Evolutionary conservation across 2,888 invertebrate species (phyloP), one percentile per base, ranked within the genome.

Genomic region (Hypolimnas misippus): DNA sequence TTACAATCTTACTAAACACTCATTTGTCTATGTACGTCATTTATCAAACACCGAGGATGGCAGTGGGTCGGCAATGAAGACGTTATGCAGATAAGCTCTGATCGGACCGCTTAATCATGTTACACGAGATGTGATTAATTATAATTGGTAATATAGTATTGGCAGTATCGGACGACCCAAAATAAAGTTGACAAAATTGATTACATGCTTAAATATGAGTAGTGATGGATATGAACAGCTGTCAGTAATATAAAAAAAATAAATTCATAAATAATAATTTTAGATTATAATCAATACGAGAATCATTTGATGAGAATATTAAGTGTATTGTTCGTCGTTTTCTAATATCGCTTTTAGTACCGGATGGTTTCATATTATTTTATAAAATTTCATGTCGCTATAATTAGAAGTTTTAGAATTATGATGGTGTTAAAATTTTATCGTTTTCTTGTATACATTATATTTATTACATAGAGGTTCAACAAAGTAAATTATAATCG

Each of bases 51-150:
- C n/a, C 8, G 29, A 49, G 14, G 49, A 29, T 49, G 21, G 52
- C 4, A 25, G 42, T 17, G 21, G 14, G 49, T 17, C 21, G 62
- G 63, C 55, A 64, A 68, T 64, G 51, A 64, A 66, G 59, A 66
- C 51, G 21, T 19, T 17, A 63, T 54, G 60, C 53, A 57, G 52
- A 55, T 59, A 54, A 62, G 44, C 54, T 54, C 57, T 51, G 59
- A 68, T 57, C 46, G 38, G 42, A n/a, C 8, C 44, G 31, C 33
- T 66, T 19, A 57, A 59, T 65, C 50, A 56, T 62, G 40, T 38
- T 56, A 59, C 40, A 62, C 17, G 50, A 46, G 59, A 59, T 57
- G 42, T 49, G 53, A 55, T 62, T 58, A 55, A 44, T 61, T 56
- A 62, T 53, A 49, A 40, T 40, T 52, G 33, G 42, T 59, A 38